Evolutionary conservation across 2,113 vertebrate genomes (phyloP), one percentile per base, ranked within the genome.

Genomic region (Mugil cephalus): DNA sequence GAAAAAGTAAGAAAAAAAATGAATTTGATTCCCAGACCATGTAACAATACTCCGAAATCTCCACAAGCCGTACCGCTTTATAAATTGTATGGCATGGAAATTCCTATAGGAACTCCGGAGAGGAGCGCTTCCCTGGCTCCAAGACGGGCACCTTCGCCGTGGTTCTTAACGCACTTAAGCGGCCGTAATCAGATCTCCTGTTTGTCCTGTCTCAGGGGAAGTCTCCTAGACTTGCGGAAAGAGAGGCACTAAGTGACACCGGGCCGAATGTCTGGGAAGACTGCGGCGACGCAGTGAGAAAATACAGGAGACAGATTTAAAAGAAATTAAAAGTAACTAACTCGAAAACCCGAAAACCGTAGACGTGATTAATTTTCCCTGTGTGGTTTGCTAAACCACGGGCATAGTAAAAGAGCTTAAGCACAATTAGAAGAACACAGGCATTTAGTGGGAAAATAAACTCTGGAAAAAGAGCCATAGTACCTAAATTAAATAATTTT

Each of bases 121-220:
- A 51, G 2, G 19, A 39, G 30, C 6, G 36, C 13, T 40, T 13
- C 35, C 21, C 10, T 1, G 24, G 14, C 35, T 24, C 62, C 15
- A 30, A 54, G 39, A 61, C 2, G 9, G 34, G 24, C 50, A 39
- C 8, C 46, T n/a, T 53, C 40, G 34, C 35, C 39, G 45, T 55
- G 13, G 10, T 8, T 15, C 14, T 14, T 84, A 79, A 70, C 67
- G 69, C 10, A 0, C 4, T 69, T 67, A 67, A 59, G n/a, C 11
- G 34, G 53, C 47, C 8, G 10, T 78, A 66, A 80, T 78, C 35
- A 67, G 24, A 73, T 80, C 38, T 65, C 11, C 4, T 24, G 48
- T 61, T 62, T 48, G 46, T 56, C 51, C 15, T 1, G 35, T 72
- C 58, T 72, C 18, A 42, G 24, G 52, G 81, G 61, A 77, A 61